Conservation (phyloP, 2,113 vertebrate species). For the Gulo gulo region DNA sequence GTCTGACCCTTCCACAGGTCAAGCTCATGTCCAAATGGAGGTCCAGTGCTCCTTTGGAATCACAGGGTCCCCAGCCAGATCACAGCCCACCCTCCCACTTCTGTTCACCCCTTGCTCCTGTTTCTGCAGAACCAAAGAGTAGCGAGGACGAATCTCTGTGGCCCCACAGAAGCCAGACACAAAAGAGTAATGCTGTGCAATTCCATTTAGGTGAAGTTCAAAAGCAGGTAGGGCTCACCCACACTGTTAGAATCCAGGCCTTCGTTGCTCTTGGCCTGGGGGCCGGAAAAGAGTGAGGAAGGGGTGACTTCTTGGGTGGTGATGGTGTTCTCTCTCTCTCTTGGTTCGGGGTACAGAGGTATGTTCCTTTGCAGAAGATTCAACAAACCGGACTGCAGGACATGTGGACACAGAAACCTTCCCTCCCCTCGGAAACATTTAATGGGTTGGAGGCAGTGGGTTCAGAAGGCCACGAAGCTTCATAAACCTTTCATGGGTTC, state of each 20-base stretch:
- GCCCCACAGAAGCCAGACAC: not conserved
- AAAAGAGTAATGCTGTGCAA: not conserved
- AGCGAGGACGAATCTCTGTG: not conserved
- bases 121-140: not conserved
- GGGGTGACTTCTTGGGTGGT: not conserved
- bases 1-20: not conserved
- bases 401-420: not conserved
- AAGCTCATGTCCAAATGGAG: not conserved
- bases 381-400: too few species aligned
- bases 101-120: not conserved
- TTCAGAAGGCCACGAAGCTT: not conserved
- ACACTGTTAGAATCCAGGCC: not conserved
- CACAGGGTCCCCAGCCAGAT: not conserved
- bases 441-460: not conserved
- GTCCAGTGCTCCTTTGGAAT: not conserved
- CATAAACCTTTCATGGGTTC: not conserved
- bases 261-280: not conserved
- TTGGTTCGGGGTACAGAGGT: not conserved
- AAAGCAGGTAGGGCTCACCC: not conserved
- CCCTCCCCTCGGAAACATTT: not conserved
- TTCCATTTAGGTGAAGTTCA: not conserved
- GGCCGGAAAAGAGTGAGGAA: not conserved
- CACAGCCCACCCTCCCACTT: not conserved
- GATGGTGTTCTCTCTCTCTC: not conserved
- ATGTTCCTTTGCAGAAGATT: not conserved